These are phyloP conservation scores for Sandelia bainsii DNA, from an alignment of 2,797 vertebrate genomes.

Conservation along the genomic window DNA sequence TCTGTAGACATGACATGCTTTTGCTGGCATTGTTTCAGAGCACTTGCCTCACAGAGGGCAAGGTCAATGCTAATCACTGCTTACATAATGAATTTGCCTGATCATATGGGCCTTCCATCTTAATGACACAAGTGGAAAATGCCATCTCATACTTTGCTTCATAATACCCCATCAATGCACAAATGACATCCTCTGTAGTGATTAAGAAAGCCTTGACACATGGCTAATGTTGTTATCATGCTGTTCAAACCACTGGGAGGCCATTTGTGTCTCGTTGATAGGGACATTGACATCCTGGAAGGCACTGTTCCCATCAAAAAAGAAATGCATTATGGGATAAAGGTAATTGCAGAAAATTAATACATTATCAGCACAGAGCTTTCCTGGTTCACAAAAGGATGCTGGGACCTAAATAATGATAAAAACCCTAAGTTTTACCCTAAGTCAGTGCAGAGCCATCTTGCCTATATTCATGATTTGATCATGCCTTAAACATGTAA, in stretches of 20 bases:
- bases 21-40: slow-evolving; percentile 59
- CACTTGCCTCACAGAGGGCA: slow-evolving; percentile 63
- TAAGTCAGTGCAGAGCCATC: slow-evolving; percentile 9
- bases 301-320: slow-evolving; percentile 70
- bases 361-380: slow-evolving; percentile 58
- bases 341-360: slow-evolving; percentile 60
- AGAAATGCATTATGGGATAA: slow-evolving; percentile 66
- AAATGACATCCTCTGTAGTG: slow-evolving; percentile 71
- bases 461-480: slow-evolving; percentile 21
- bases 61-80: slow-evolving; percentile 77
- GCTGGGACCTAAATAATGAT: slow-evolving; percentile 24
- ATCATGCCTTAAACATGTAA: slow-evolving; percentile 12
- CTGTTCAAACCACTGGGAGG: slow-evolving; percentile 77
- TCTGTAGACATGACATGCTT: slow-evolving; percentile 21
- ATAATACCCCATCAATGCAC: slow-evolving; percentile 72
- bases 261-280: slow-evolving; percentile 77
- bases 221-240: slow-evolving; percentile 79
- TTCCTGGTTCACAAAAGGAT: slow-evolving; percentile 19
- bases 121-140: slow-evolving; percentile 70
- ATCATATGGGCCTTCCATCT: slow-evolving; percentile 70
- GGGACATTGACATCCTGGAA: slow-evolving; percentile 76
- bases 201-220: slow-evolving; percentile 80
- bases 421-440: slow-evolving; percentile 17
- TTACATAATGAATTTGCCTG: slow-evolving; percentile 75
- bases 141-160: slow-evolving; percentile 67